Evolutionary conservation across 2,888 invertebrate species (phyloP).

Genomic region (Syrphus vitripennis): DNA sequence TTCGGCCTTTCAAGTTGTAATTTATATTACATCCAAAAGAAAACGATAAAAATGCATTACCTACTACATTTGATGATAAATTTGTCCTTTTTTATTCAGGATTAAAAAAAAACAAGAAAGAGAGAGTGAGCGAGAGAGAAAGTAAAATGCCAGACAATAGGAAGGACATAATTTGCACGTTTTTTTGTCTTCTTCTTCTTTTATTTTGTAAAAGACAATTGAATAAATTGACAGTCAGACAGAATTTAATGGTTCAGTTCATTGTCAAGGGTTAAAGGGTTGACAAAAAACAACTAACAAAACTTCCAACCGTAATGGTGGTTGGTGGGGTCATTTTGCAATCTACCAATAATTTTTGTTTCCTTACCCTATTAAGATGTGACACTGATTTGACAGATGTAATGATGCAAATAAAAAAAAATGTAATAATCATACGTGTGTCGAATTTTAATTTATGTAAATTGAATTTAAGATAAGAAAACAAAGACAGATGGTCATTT

Average conservation of each 20-base stretch:
- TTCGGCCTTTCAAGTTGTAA: neutral
- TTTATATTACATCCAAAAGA: neutral
- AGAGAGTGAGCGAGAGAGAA: no score
- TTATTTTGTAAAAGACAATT: neutral
- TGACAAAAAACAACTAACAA: neutral
- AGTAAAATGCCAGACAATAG: constrained; percentile 24
- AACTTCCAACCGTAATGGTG: neutral
- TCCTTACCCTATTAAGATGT: neutral
- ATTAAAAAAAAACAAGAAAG: neutral
- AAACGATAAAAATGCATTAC: neutral
- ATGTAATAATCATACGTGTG: neutral
- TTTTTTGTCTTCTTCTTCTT: neutral
- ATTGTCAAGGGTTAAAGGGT: constrained; percentile 1
- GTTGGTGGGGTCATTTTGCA: neutral
- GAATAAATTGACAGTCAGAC: constrained; percentile 34
- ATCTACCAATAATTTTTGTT: neutral
- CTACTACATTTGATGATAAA: neutral
- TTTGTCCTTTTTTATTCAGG: neutral
- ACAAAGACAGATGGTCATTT: constrained; percentile 3
- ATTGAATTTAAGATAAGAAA: neutral
- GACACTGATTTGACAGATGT: constrained; percentile 40
- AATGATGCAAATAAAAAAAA: constrained; percentile 30
- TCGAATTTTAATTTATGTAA: constrained; percentile 12
- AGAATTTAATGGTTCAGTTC: constrained; percentile 8
- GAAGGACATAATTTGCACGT: constrained; percentile 30